A percentile compares a stretch with the other conserved stretches of the same genome.
These are phyloP conservation scores for Argynnis bischoffii DNA, from an alignment of 2,888 invertebrate genomes.

Conservation along the genomic window DNA sequence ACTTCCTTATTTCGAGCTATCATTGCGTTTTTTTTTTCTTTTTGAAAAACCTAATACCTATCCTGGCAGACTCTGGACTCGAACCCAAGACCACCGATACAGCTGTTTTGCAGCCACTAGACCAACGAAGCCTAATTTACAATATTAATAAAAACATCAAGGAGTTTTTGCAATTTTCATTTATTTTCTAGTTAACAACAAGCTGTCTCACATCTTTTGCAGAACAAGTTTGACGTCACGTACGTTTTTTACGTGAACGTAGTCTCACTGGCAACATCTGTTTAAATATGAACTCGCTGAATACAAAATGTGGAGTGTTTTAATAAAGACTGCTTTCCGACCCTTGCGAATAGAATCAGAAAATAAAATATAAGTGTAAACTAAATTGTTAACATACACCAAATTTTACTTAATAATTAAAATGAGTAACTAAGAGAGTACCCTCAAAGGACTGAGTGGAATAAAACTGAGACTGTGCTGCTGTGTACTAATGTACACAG, in stretches of 20 bases:
- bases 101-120: too few relatives aligned
- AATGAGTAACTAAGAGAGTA: neutral
- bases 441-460: too few relatives aligned
- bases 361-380: constrained; percentile 18
- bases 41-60: too few relatives aligned
- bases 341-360: constrained; percentile 18
- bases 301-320: constrained; percentile 38
- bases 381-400: constrained; percentile 10
- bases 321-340: constrained; percentile 33
- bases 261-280: constrained; percentile 29
- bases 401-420: constrained; percentile 2
- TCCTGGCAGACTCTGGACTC: too few relatives aligned
- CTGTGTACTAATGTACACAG: too few relatives aligned
- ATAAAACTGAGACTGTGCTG: too few relatives aligned
- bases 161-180: constrained; percentile 13
- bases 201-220: constrained; percentile 5
- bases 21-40: too few relatives aligned
- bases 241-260: constrained; percentile 39
- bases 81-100: too few relatives aligned
- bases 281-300: constrained; percentile 39
- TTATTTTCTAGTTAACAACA: constrained; percentile 1
- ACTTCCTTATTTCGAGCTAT: too few relatives aligned
- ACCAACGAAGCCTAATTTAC: too few relatives aligned
- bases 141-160: too few relatives aligned
- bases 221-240: constrained; percentile 42